Percentiles rank a stretch among this genome's conserved stretches.
phyloP scores from a whole-genome alignment of 2,113 vertebrate genomes.

The Oenanthe oenanthe region DNA sequence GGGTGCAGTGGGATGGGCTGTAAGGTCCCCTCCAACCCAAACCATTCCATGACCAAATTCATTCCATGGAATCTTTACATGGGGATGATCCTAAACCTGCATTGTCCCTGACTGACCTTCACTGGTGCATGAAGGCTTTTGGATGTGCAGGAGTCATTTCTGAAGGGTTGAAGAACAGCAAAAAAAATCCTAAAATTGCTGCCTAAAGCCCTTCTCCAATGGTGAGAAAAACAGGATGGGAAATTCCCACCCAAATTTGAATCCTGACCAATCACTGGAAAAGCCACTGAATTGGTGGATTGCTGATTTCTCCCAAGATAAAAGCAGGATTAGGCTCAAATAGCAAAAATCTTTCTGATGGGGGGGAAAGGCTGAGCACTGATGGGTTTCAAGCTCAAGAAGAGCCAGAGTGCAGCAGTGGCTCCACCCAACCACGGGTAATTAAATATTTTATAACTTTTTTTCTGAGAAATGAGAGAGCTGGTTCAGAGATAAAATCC shows the following conservation, averaged over 20 bases:
- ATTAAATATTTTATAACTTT: neutral
- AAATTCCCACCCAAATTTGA: neutral
- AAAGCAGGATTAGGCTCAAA: neutral
- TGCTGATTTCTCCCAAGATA: neutral
- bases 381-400: neutral
- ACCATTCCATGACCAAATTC: neutral
- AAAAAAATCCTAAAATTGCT: neutral
- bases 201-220: neutral
- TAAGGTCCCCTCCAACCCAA: neutral
- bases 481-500: neutral
- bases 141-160: neutral
- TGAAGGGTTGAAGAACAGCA: neutral
- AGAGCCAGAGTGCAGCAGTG: neutral
- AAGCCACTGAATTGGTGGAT: neutral
- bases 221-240: neutral
- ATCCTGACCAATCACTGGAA: neutral
- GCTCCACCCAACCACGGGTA: conserved; percentile 17
- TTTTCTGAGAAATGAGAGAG: neutral
- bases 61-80: neutral
- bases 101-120: neutral
- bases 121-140: accelerated
- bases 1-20: too few relatives aligned
- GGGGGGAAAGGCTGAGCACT: accelerated
- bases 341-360: neutral
- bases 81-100: neutral